Evolutionary conservation across 92 coral and sea anemone species (phyloP).

Genomic region (Epizoanthus rinbou): DNA sequence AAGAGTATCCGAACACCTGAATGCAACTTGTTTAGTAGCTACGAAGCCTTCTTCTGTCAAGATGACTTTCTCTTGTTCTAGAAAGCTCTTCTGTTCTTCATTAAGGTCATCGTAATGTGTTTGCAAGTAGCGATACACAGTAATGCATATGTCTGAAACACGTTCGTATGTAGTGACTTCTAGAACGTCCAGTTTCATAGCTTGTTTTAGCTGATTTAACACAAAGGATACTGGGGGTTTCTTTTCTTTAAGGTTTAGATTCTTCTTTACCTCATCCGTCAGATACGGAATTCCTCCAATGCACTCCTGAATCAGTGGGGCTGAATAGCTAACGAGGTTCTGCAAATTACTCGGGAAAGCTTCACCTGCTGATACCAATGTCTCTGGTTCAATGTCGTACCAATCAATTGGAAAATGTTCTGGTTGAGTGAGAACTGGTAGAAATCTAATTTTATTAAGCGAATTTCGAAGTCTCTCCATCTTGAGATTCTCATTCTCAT

Average conservation of each 20-base stretch:
- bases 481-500: not conserved
- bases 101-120: not conserved
- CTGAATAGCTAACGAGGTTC: slow-evolving; percentile 66
- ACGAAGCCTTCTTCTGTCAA: slow-evolving; percentile 40
- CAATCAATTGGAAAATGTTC: slow-evolving; percentile 64
- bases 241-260: slow-evolving; percentile 23
- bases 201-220: slow-evolving; percentile 43
- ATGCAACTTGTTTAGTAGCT: slow-evolving; percentile 48
- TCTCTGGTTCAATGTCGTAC: slow-evolving; percentile 43
- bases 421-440: slow-evolving; percentile 68
- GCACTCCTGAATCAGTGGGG: slow-evolving; percentile 59
- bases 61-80: slow-evolving; percentile 42
- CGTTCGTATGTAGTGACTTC: not conserved
- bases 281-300: slow-evolving; percentile 5
- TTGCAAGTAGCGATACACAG: slow-evolving; percentile 55
- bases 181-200: not conserved
- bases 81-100: slow-evolving; percentile 28
- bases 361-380: slow-evolving; percentile 62
- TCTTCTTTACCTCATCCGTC: not conserved
- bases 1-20: slow-evolving; percentile 29
- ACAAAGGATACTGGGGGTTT: slow-evolving; percentile 21
- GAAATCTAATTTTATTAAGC: slow-evolving; percentile 47
- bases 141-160: slow-evolving; percentile 28
- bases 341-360: slow-evolving; percentile 46
- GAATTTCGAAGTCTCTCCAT: not conserved